Conservation (phyloP, 2,888 invertebrate genomes). For the Drosophila bunnanda region DNA sequence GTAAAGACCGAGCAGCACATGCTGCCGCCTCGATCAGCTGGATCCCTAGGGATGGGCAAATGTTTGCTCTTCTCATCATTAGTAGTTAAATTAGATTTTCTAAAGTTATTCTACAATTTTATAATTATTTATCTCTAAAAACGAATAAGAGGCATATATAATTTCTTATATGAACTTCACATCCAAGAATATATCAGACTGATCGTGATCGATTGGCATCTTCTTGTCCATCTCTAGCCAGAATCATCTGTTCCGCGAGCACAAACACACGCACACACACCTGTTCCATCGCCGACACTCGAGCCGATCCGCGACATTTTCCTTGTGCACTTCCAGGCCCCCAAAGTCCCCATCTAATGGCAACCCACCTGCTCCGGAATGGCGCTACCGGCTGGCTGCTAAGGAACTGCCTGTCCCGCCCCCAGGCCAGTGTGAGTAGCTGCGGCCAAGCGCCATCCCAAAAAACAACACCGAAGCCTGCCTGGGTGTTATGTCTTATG, state of each 20-base stretch:
- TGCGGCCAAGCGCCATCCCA: neutral
- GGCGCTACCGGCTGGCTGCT: conserved; percentile 64
- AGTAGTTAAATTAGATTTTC: no score
- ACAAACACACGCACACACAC: conserved; percentile 18
- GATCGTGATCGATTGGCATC: conserved; percentile 22
- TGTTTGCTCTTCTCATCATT: no score
- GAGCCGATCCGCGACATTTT: conserved; percentile 18
- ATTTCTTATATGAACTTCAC: neutral
- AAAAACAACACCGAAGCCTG: conserved; percentile 18
- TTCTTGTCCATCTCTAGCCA: neutral
- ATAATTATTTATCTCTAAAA: no score
- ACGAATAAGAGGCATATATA: no score
- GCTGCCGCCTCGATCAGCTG: conserved; percentile 17
- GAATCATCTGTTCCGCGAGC: conserved; percentile 30
- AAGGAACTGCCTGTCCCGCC: conserved; percentile 61
- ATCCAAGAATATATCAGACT: fast-evolving
- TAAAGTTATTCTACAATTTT: no score
- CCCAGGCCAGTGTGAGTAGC: conserved; percentile 50
- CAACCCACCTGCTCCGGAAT: conserved; percentile 76
- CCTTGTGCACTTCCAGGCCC: conserved; percentile 21
- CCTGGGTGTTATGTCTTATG: conserved; percentile 47
- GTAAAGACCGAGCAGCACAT: conserved; percentile 9
- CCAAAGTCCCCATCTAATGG: conserved; percentile 63
- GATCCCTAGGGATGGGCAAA: neutral
- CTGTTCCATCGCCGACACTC: conserved; percentile 30